A percentile compares a stretch with the other conserved stretches of the same genome.
These are phyloP conservation scores for Lethenteron reissneri DNA, from an alignment of 2,113 vertebrate species.

Conservation along the genomic window DNA sequence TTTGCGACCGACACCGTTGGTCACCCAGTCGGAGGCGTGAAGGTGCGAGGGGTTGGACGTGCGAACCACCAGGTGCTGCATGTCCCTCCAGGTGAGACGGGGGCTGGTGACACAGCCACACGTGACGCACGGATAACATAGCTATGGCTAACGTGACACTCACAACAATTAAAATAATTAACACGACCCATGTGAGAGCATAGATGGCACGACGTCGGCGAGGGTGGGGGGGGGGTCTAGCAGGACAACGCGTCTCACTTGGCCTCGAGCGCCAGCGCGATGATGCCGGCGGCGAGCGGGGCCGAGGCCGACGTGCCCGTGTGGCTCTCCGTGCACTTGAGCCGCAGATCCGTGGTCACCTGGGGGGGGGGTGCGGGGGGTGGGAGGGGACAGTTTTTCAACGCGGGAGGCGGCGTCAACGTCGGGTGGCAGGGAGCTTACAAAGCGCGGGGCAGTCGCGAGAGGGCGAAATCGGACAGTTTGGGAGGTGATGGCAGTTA, in stretches of 20 bases:
- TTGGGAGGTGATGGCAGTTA: no score
- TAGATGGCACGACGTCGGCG: no score
- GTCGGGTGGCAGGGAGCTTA: no score
- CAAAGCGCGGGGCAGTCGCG: no score
- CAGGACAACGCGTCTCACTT: slow-evolving; percentile 37
- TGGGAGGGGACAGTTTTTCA: no score
- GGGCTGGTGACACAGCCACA: slow-evolving; percentile 20
- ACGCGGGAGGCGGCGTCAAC: no score
- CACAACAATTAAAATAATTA: no score
- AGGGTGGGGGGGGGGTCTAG: no score
- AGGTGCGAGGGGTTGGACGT: slow-evolving; percentile 73
- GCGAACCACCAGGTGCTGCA: slow-evolving; percentile 87
- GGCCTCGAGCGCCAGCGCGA: slow-evolving; percentile 79
- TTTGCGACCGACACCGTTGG: slow-evolving; percentile 77
- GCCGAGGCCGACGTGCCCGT: slow-evolving; percentile 83
- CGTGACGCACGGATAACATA: no score
- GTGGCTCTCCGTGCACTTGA: slow-evolving; percentile 84
- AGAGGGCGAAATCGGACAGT: no score
- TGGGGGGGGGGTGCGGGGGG: slow-evolving; percentile 13
- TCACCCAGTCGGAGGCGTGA: slow-evolving; percentile 65
- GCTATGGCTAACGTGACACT: no score
- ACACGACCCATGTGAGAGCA: no score
- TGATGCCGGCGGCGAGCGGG: slow-evolving; percentile 77
- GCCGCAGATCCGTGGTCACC: slow-evolving; percentile 81
- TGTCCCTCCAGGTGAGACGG: slow-evolving; percentile 71